phyloP scores from a whole-genome alignment of 2,113 vertebrate species.

The Hemiprocne comata region DNA sequence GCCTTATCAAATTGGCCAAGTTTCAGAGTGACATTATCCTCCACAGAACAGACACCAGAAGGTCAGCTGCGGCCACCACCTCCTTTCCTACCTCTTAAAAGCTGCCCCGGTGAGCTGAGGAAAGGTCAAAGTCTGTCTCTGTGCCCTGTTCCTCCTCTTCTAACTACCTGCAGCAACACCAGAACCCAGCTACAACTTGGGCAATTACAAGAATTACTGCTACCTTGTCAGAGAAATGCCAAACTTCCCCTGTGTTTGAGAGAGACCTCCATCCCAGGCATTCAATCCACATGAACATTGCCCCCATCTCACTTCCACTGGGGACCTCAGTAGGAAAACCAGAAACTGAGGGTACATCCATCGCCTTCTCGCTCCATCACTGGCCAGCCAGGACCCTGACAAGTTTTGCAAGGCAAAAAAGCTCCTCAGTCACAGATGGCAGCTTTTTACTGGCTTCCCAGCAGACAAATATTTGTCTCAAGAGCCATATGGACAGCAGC shows the following conservation, averaged over 20 bases:
- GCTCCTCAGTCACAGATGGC: fast-evolving
- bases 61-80: not conserved
- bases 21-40: not conserved
- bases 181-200: not conserved
- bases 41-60: not conserved
- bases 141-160: not conserved
- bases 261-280: not conserved
- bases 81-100: not conserved
- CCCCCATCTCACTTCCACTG: not conserved
- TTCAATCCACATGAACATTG: fast-evolving
- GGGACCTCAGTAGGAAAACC: not conserved
- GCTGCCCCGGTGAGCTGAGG: not conserved
- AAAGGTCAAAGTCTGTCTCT: not conserved
- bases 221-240: not conserved
- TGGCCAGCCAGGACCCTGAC: not conserved
- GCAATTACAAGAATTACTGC: not conserved
- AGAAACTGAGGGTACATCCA: fast-evolving
- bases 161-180: not conserved
- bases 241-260: not conserved
- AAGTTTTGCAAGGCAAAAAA: not conserved
- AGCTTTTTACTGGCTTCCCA: not conserved
- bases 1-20: fast-evolving
- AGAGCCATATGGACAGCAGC: not conserved
- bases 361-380: fast-evolving
- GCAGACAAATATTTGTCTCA: not conserved